Conservation (phyloP, 2,113 vertebrate genomes). For the Clarias magur region DNA sequence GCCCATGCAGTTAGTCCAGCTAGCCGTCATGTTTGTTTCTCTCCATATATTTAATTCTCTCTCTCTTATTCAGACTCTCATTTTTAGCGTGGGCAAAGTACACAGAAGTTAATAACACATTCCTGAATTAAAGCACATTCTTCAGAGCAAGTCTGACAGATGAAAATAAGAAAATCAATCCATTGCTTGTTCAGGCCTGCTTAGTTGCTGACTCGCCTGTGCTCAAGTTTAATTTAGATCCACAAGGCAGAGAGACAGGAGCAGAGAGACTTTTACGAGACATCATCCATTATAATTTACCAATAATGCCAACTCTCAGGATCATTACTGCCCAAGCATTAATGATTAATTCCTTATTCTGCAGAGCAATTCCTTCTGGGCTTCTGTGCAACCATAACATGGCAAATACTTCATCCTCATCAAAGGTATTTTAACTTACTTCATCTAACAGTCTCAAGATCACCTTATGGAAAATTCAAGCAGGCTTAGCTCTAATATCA, state of each 20-base stretch:
- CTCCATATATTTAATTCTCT: slow-evolving; percentile 43
- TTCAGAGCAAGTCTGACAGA: slow-evolving; percentile 85
- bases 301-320: slow-evolving; percentile 70
- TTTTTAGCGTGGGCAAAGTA: slow-evolving; percentile 81
- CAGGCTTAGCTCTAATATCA: slow-evolving; percentile 11
- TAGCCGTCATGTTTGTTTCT: slow-evolving; percentile 50
- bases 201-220: slow-evolving; percentile 74
- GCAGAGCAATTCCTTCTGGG: slow-evolving; percentile 65
- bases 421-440: slow-evolving; percentile 66
- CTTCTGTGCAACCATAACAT: slow-evolving; percentile 39
- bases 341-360: slow-evolving; percentile 72
- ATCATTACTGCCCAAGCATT: slow-evolving; percentile 73
- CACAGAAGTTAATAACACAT: slow-evolving; percentile 87
- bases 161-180: slow-evolving; percentile 96
- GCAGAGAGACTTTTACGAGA: slow-evolving; percentile 71
- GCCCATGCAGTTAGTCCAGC: slow-evolving; percentile 69
- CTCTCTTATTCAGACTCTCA: slow-evolving; percentile 5
- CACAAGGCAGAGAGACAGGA: slow-evolving; percentile 73
- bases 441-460: neutral
- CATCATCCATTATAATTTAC: slow-evolving; percentile 86
- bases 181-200: slow-evolving; percentile 77
- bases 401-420: slow-evolving; percentile 61
- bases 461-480: neutral
- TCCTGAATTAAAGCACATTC: slow-evolving; percentile 93
- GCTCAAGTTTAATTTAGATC: slow-evolving; percentile 84